phyloP scores from a whole-genome alignment of 2,113 vertebrate species.

The Tursiops truncatus region DNA sequence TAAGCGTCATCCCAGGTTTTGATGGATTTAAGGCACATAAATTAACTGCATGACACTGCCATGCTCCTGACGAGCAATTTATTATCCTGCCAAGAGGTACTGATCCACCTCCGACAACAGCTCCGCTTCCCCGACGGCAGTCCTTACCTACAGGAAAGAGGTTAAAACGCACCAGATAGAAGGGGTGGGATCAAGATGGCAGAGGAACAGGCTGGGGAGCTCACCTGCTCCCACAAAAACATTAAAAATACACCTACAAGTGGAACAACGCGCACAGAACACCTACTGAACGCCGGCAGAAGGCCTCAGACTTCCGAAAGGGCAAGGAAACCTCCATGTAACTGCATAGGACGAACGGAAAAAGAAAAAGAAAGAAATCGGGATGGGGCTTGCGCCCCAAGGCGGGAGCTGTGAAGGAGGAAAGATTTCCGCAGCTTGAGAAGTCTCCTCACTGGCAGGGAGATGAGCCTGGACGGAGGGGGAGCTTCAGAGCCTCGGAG shows the following conservation, averaged over 20 bases:
- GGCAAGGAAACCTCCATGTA: not conserved
- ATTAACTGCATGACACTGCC: rapidly evolving
- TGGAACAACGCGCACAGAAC: rapidly evolving
- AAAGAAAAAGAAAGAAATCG: not conserved
- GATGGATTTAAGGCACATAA: slow-evolving; percentile 33
- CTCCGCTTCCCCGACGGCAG: not conserved
- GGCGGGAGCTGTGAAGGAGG: not conserved
- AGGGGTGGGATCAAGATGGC: rapidly evolving
- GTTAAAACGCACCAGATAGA: not conserved
- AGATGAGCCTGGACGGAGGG: not conserved
- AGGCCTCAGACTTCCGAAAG: not conserved
- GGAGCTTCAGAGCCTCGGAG: not conserved
- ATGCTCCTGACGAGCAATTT: slow-evolving; percentile 61
- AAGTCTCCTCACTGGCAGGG: not conserved
- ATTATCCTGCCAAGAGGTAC: slow-evolving; percentile 74
- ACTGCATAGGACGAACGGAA: not conserved
- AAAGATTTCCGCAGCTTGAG: not conserved
- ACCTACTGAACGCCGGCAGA: rapidly evolving
- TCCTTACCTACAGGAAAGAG: not conserved
- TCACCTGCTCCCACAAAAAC: not conserved
- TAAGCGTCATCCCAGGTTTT: not conserved
- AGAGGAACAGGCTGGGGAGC: not conserved
- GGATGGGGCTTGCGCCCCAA: not conserved
- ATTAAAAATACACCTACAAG: not conserved
- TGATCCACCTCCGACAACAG: slow-evolving; percentile 59